phyloP scores from a whole-genome alignment of 2,888 invertebrate species.

The Rhogogaster chlorosoma region DNA sequence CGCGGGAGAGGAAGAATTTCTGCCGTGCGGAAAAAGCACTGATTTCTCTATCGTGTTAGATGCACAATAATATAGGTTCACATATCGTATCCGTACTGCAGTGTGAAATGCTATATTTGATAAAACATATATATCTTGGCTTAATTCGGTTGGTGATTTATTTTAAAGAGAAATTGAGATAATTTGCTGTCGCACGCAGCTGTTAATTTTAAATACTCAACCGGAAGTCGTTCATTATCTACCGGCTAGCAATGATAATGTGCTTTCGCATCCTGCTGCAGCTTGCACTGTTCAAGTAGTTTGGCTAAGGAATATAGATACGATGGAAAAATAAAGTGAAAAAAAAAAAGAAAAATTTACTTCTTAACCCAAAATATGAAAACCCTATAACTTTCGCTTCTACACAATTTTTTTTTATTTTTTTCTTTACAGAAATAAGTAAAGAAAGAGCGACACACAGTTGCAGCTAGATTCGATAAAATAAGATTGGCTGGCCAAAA shows the following conservation, averaged over 20 bases:
- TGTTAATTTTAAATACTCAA: conserved; percentile 47
- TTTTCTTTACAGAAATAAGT: neutral
- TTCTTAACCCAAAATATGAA: neutral
- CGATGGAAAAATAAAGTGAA: neutral
- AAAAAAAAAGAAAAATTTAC: neutral
- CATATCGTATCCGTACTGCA: neutral
- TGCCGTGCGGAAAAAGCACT: neutral
- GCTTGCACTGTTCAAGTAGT: conserved; percentile 1
- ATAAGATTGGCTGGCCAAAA: conserved; percentile 17
- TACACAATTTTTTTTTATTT: neutral
- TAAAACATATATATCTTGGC: neutral
- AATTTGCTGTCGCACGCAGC: conserved; percentile 30
- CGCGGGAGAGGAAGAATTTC: neutral
- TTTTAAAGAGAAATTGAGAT: conserved; percentile 33
- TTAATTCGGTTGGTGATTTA: conserved; percentile 31
- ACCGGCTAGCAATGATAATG: conserved; percentile 40
- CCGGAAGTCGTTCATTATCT: conserved; percentile 44
- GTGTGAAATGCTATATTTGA: neutral
- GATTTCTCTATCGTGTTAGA: neutral
- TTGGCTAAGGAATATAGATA: neutral
- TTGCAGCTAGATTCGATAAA: conserved; percentile 26
- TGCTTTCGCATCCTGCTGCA: conserved; percentile 38
- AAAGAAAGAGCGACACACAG: neutral
- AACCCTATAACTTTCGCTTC: neutral
- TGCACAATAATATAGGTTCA: neutral